These are phyloP conservation scores for Diacarnus erythraeanus DNA, from an alignment of 37 sponge, comb jelly and placozoan genomes.

Conservation along the genomic window DNA sequence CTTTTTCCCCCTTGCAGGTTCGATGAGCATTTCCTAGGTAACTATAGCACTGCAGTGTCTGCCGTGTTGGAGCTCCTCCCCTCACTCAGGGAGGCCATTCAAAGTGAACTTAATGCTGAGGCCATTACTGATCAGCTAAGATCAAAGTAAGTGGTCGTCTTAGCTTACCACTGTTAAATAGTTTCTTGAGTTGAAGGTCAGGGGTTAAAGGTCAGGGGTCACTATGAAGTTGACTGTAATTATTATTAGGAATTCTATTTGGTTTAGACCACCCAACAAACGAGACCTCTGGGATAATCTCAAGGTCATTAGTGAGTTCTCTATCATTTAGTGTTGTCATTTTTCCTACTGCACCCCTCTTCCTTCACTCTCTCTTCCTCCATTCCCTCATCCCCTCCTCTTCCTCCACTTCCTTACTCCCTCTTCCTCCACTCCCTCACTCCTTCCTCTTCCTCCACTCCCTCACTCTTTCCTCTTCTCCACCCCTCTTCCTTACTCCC, in stretches of 20 bases:
- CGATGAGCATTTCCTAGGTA: slow-evolving; percentile 15
- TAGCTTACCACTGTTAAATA: not conserved
- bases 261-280: slow-evolving; percentile 31
- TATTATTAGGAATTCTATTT: not conserved
- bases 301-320: slow-evolving; percentile 34
- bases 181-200: slow-evolving; percentile 1
- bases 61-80: slow-evolving; percentile 10
- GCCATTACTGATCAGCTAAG: slow-evolving; percentile 24
- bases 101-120: slow-evolving; percentile 17
- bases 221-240: too few relatives aligned
- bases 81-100: not conserved
- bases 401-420: not conserved
- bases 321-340: not conserved
- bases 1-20: slow-evolving; percentile 9
- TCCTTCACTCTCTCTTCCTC: not conserved
- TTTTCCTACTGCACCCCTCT: not conserved
- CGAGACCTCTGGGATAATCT: slow-evolving; percentile 44
- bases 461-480: not conserved
- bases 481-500: not conserved
- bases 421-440: not conserved
- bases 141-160: not conserved
- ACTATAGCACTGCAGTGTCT: slow-evolving; percentile 12
- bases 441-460: not conserved
- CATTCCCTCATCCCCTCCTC: not conserved
- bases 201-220: too few relatives aligned